These are phyloP conservation scores for Porites lutea DNA, from an alignment of 64 coral and sea anemone species.

Conservation along the genomic window DNA sequence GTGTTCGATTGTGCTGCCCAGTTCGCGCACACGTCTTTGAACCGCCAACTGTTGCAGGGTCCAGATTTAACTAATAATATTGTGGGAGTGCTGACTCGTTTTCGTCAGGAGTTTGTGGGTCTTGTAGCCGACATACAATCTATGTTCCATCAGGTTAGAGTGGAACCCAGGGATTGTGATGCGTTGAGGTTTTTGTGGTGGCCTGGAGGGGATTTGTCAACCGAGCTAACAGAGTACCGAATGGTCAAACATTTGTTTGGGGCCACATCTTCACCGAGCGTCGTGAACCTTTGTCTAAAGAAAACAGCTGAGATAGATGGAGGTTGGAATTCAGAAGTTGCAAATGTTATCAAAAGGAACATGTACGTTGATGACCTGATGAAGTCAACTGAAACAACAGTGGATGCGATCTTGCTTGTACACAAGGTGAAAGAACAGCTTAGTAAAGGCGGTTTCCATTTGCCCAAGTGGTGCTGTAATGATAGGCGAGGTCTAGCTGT, in stretches of 20 bases:
- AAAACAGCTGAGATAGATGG: conserved; percentile 29
- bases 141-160: conserved; percentile 32
- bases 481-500: neutral
- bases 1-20: conserved; percentile 34
- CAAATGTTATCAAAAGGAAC: conserved; percentile 36
- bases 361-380: conserved; percentile 67
- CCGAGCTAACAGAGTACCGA: conserved; percentile 5
- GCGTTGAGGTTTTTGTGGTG: conserved; percentile 39
- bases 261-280: neutral
- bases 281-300: conserved; percentile 40
- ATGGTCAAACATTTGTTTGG: conserved; percentile 23
- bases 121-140: conserved; percentile 9
- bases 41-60: conserved; percentile 24
- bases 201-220: neutral
- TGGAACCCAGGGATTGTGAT: conserved; percentile 28
- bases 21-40: conserved; percentile 19
- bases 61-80: conserved; percentile 18
- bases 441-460: conserved; percentile 24
- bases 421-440: conserved; percentile 11
- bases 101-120: conserved; percentile 32
- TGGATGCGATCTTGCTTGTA: neutral
- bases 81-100: conserved; percentile 17
- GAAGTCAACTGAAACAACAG: conserved; percentile 24
- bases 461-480: conserved; percentile 72
- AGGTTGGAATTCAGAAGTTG: neutral